These are phyloP conservation scores for Microcaecilia unicolor DNA, from an alignment of 2,797 vertebrate species.

Conservation along the genomic window DNA sequence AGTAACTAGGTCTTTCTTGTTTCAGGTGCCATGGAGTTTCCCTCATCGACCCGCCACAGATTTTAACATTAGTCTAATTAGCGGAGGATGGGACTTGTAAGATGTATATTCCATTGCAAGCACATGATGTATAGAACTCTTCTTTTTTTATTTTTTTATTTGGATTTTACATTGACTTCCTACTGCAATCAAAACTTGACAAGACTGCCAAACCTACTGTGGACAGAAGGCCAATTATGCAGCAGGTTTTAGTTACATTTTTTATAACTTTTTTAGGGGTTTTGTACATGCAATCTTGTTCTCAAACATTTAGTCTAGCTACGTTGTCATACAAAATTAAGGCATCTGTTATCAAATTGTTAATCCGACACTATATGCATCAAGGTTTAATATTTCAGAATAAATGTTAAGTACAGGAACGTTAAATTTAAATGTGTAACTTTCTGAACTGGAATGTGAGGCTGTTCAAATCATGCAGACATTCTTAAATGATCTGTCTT, in stretches of 20 bases:
- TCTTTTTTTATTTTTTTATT: conserved; percentile 44
- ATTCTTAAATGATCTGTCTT: no score
- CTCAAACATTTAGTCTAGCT: conserved; percentile 29
- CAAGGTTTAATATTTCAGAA: conserved; percentile 7
- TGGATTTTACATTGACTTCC: conserved; percentile 18
- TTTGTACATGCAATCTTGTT: conserved; percentile 56
- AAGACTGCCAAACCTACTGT: conserved; percentile 17
- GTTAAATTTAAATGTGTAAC: no score
- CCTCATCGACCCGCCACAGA: conserved; percentile 68
- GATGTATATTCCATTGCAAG: conserved; percentile 31
- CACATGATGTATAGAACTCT: conserved; percentile 53
- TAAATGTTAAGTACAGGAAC: conserved; percentile 14
- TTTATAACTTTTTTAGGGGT: conserved; percentile 53
- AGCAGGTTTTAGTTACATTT: conserved; percentile 35
- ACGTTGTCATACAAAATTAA: conserved; percentile 28
- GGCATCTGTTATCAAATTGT: conserved; percentile 25
- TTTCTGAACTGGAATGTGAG: no score
- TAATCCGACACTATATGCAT: conserved; percentile 18
- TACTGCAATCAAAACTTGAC: conserved; percentile 26
- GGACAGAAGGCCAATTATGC: conserved; percentile 44
- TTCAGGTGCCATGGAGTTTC: conserved; percentile 81
- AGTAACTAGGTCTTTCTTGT: not conserved
- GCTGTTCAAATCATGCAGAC: no score
- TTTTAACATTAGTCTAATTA: conserved; percentile 56
- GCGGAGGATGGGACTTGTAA: conserved; percentile 30